Conservation (phyloP, 2,888 invertebrate genomes). For the Unio pictorum region DNA sequence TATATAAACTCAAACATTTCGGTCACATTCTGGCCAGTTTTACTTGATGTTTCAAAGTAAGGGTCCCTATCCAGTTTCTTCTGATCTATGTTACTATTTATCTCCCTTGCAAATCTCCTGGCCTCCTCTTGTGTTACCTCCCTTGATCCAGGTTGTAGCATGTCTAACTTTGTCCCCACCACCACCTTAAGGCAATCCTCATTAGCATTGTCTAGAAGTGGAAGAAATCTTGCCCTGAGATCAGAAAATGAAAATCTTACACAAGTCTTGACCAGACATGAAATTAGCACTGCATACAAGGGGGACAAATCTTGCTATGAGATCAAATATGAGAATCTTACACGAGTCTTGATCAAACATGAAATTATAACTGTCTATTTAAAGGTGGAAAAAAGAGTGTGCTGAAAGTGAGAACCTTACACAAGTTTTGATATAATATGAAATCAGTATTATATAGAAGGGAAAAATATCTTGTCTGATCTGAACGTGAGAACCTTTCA, state of each 20-base stretch:
- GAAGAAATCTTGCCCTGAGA: constrained; percentile 66
- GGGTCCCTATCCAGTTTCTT: constrained; percentile 48
- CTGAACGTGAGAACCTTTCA: constrained; percentile 2
- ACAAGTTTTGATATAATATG: neutral
- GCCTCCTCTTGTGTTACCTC: constrained; percentile 61
- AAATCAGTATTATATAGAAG: neutral
- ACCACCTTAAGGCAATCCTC: constrained; percentile 65
- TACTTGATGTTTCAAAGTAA: constrained; percentile 69
- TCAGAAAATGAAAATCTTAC: constrained; percentile 5
- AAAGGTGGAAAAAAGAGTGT: neutral
- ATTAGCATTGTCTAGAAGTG: constrained; percentile 60
- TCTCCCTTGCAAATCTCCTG: constrained; percentile 48
- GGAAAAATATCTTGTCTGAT: constrained; percentile 4
- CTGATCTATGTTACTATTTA: constrained; percentile 52
- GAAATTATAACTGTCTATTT: neutral
- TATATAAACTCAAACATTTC: constrained; percentile 68
- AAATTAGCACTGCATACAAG: neutral
- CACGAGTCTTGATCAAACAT: neutral
- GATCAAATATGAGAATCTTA: constrained; percentile 9
- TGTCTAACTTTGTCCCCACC: constrained; percentile 66
- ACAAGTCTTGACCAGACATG: neutral
- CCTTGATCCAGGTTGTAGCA: constrained; percentile 39
- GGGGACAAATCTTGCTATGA: constrained; percentile 20
- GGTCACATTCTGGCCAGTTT: constrained; percentile 60
- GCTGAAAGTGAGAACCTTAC: constrained; percentile 3